Evolutionary conservation across 2,888 invertebrate species (phyloP), one percentile per base, ranked within the genome.

Genomic region (Leptothorax acervorum): DNA sequence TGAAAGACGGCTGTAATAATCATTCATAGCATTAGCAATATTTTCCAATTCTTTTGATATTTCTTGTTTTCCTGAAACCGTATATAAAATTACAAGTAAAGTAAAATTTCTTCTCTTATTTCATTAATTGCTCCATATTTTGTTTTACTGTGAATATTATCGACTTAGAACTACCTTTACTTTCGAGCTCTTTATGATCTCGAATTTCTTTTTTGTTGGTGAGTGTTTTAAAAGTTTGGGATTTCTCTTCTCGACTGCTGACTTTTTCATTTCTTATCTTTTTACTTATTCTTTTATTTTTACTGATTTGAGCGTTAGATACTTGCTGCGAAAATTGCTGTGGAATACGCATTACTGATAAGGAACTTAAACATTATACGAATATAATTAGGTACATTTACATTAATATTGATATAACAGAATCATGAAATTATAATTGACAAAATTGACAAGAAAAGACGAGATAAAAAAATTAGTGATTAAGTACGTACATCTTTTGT

Each of bases 1-100:
- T 6, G 85, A 76, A 0, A 93, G 87, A 11, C 83, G 89, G 35
- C 23, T 73, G 18, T 87, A 45, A 51, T 92, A 92, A 73, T 84
- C 66, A 6, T 89, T 84, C 86, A 92, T 90, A 18, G 83, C 79
- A 15, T 62, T 73, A 5, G n/a, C 57, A 51, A 87, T 79, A 63
- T 73, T 31, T 8, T 86, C 70, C 8, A 55, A 62, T 45, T 88
- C 82, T 39, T 63, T 74, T 6, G 70, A 11, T 15, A 28, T 35
- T 76, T 45, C 35, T 51, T 79, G 28, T 3, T 83, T 82, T 66
- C 55, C 57, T 82, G n/a, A 15, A 53, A 45, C 45, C 71, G 3
- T 0, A n/a, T 4, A 70, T 42, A 57, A 57, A 23, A 45, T 45
- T 74, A 28, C 15, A 57, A 45, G 70, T 48, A 23, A 35, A 60